Evolutionary conservation across 35 echinoderm and acorn worm genomes (phyloP).

Genomic region (Apostichopus parvimensis): DNA sequence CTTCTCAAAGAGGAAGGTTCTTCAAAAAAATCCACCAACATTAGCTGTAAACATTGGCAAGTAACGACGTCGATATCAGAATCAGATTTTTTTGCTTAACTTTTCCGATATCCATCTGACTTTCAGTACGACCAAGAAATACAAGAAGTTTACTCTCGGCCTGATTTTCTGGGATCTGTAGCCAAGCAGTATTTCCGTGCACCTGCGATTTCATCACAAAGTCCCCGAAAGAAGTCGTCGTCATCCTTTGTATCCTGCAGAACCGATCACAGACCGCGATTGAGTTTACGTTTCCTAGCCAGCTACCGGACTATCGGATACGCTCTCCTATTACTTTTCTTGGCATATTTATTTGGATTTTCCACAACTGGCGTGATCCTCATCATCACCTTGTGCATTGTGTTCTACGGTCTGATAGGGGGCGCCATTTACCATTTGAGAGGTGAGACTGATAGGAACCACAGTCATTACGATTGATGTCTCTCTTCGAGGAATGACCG

Average conservation of each 20-base stretch:
- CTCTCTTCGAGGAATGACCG: no score
- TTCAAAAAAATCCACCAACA: no score
- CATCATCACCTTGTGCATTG: not conserved
- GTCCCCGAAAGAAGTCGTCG: constrained; percentile 17
- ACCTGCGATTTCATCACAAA: constrained; percentile 48
- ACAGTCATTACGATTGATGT: constrained; percentile 2
- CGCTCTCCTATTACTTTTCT: not conserved
- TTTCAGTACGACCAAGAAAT: constrained; percentile 84
- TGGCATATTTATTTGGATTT: constrained; percentile 46
- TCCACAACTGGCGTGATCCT: constrained; percentile 36
- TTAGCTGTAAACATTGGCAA: no score
- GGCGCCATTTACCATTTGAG: constrained; percentile 29
- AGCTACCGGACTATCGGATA: constrained; percentile 72
- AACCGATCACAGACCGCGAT: constrained; percentile 52
- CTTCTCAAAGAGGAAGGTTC: no score
- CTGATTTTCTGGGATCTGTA: constrained; percentile 66
- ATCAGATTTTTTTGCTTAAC: no score
- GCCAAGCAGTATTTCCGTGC: constrained; percentile 86
- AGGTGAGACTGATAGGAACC: not conserved
- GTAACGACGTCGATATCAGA: no score
- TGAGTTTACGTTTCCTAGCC: constrained; percentile 86
- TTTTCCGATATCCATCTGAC: not conserved
- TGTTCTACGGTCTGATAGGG: constrained; percentile 47
- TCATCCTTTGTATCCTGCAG: constrained; percentile 34
- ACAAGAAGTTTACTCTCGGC: constrained; percentile 56